Conservation (phyloP, 92 coral and sea anemone species). For the Anthopleura xanthogrammica region DNA sequence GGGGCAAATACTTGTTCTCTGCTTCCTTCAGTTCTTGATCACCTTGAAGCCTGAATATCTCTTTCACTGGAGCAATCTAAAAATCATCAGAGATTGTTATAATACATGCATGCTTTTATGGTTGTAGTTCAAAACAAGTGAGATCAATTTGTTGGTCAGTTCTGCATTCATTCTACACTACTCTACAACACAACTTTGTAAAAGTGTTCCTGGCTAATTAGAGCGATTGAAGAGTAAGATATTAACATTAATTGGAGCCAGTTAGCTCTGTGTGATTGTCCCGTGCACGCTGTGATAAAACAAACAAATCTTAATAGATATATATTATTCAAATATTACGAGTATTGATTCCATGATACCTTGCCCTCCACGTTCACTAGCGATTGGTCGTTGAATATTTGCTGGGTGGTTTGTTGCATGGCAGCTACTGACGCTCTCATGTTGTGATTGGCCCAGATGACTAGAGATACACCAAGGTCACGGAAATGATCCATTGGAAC, state of each 20-base stretch:
- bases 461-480: constrained; percentile 87
- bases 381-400: constrained; percentile 92
- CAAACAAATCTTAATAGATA: too few relatives aligned
- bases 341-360: constrained; percentile 37
- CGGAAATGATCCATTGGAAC: constrained; percentile 95
- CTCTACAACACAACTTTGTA: too few relatives aligned
- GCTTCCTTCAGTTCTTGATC: constrained; percentile 91
- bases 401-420: constrained; percentile 87
- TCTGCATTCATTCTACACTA: too few relatives aligned
- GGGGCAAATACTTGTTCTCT: constrained; percentile 70
- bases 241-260: too few relatives aligned
- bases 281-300: too few relatives aligned
- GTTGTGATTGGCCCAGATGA: constrained; percentile 99
- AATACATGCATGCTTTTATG: not conserved
- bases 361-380: constrained; percentile 89
- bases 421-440: constrained; percentile 91
- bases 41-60: constrained; percentile 87
- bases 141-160: too few relatives aligned
- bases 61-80: constrained; percentile 95
- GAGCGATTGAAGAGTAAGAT: too few relatives aligned
- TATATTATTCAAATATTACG: not conserved
- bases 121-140: too few relatives aligned
- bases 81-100: not conserved
- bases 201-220: too few relatives aligned
- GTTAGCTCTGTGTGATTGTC: too few relatives aligned